Conservation (phyloP, 2,113 vertebrate genomes). For the Tamias sibiricus region DNA sequence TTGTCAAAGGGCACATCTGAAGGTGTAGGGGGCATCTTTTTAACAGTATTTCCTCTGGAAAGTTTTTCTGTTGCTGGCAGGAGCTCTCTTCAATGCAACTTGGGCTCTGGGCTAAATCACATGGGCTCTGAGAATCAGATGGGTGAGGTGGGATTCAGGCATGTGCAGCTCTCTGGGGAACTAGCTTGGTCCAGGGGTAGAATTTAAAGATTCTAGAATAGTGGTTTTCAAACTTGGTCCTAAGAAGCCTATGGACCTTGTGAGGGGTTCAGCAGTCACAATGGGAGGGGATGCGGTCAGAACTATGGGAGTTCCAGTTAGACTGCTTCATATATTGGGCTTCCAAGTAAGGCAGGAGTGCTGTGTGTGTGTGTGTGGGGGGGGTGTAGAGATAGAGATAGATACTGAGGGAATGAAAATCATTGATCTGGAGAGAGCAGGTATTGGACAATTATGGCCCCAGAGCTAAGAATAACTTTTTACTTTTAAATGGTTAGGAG, state of each 20-base stretch:
- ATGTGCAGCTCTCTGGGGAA: not conserved
- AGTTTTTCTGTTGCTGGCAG: too few relatives aligned
- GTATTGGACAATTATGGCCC: not conserved
- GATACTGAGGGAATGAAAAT: not conserved
- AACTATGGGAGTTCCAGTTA: not conserved
- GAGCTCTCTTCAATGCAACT: not conserved
- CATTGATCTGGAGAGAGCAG: not conserved
- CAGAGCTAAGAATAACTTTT: not conserved
- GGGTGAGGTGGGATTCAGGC: not conserved
- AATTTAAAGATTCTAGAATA: not conserved
- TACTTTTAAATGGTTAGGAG: not conserved
- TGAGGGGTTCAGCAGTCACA: not conserved
- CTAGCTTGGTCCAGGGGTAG: not conserved
- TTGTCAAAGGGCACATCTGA: not conserved
- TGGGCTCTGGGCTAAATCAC: not conserved
- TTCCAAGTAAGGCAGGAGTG: not conserved
- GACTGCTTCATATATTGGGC: not conserved
- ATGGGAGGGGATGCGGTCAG: rapidly evolving
- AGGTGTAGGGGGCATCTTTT: not conserved
- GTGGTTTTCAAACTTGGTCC: not conserved
- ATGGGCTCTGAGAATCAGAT: too few relatives aligned
- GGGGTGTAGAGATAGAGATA: too few relatives aligned
- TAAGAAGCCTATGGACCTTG: not conserved
- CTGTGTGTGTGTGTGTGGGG: too few relatives aligned
- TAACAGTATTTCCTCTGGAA: not conserved